These are phyloP conservation scores for Metopia argyrocephala DNA, from an alignment of 2,888 invertebrate genomes.

Conservation along the genomic window DNA sequence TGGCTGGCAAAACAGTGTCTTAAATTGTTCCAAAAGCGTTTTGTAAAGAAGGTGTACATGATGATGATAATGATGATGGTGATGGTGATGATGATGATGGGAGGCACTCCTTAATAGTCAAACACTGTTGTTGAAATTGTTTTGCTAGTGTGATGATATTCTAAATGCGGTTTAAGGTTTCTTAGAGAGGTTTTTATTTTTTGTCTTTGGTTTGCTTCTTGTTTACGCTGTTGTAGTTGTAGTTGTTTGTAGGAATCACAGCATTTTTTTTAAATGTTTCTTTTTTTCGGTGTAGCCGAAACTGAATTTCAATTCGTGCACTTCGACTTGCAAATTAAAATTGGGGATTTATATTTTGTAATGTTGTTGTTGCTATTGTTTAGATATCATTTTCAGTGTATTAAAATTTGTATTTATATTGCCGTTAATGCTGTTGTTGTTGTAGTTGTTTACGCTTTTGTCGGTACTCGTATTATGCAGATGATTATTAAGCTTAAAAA, in stretches of 20 bases:
- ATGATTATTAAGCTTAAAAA: constrained; percentile 64
- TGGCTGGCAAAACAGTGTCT: constrained; percentile 29
- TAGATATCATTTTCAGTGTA: constrained; percentile 57
- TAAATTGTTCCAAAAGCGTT: constrained; percentile 48
- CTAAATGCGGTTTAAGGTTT: constrained; percentile 72
- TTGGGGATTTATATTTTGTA: constrained; percentile 38
- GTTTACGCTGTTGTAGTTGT: constrained; percentile 50
- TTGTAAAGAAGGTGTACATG: constrained; percentile 59
- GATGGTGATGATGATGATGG: constrained; percentile 3
- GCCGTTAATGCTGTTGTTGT: constrained; percentile 39
- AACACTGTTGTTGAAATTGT: constrained; percentile 34
- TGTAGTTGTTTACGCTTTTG: constrained; percentile 61
- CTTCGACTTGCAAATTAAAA: constrained; percentile 66
- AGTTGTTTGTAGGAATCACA: constrained; percentile 56
- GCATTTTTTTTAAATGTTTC: constrained; percentile 53
- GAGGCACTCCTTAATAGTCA: constrained; percentile 73
- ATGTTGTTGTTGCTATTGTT: constrained; percentile 27
- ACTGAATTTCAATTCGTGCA: constrained; percentile 73
- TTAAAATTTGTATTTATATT: neutral
- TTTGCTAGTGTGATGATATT: constrained; percentile 73
- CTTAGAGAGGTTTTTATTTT: constrained; percentile 60
- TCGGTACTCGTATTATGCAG: constrained; percentile 62
- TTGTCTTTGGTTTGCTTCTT: constrained; percentile 57
- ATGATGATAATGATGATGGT: neutral
- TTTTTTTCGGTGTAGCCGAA: constrained; percentile 63